These are phyloP conservation scores for Heliornis fulica DNA, from an alignment of 2,113 vertebrate genomes.

Conservation along the genomic window DNA sequence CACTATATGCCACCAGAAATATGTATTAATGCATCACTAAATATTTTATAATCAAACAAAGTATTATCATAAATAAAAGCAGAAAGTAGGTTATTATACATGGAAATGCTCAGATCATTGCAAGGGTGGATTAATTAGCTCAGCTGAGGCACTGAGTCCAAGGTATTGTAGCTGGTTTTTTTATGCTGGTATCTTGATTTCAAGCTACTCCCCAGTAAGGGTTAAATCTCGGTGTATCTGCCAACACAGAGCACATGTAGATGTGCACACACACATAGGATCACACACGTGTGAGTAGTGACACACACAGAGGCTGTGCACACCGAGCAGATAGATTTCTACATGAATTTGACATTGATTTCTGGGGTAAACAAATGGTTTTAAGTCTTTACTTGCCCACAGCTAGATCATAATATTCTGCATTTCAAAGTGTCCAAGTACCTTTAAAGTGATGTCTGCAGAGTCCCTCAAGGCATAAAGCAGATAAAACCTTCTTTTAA, in stretches of 20 bases:
- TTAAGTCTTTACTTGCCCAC: constrained; percentile 86
- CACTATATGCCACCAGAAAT: background rate
- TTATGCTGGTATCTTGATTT: constrained; percentile 9
- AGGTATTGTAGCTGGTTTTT: background rate
- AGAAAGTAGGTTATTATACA: constrained; percentile 25
- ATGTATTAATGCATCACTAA: background rate
- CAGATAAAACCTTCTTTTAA: constrained; percentile 85
- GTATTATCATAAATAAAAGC: background rate
- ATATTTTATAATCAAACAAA: constrained; percentile 7
- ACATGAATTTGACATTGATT: constrained; percentile 84
- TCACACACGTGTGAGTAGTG: background rate
- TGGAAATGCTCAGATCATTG: background rate
- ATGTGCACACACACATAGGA: no score
- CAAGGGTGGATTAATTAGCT: constrained; percentile 30
- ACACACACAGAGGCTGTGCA: background rate
- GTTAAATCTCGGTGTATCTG: background rate
- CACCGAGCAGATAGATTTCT: constrained; percentile 42
- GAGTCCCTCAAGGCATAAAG: constrained; percentile 81
- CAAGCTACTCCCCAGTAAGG: background rate
- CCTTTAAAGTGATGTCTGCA: constrained; percentile 83
- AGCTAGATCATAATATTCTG: constrained; percentile 85
- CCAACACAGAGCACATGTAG: background rate
- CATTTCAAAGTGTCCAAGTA: constrained; percentile 83
- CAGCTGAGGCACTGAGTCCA: background rate
- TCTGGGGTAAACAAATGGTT: constrained; percentile 88